Conservation (phyloP, 2,888 invertebrate genomes). For the Temnothorax ravouxi region DNA sequence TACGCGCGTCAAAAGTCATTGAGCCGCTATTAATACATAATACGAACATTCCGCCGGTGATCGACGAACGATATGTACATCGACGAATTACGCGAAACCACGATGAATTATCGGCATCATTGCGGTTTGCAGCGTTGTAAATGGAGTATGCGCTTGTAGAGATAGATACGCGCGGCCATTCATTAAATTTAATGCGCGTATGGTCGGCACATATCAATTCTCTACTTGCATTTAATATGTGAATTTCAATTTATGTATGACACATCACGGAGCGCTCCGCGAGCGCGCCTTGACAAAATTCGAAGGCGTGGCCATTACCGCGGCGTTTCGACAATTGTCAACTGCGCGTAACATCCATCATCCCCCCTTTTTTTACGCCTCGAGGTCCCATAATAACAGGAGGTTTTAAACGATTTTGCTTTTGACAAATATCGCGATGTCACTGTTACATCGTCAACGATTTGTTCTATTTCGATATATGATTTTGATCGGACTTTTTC, state of each 20-base stretch:
- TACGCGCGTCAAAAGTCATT: background rate
- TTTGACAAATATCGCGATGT: conserved; percentile 41
- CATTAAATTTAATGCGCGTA: conserved; percentile 57
- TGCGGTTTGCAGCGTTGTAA: conserved; percentile 53
- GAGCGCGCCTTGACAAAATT: conserved; percentile 26
- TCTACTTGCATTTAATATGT: conserved; percentile 57
- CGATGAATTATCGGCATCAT: conserved; percentile 57
- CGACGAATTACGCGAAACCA: conserved; percentile 50
- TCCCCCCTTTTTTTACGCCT: conserved; percentile 33
- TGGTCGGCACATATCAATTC: conserved; percentile 54
- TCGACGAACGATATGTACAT: conserved; percentile 50
- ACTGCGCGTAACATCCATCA: conserved; percentile 6
- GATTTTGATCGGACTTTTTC: conserved; percentile 37
- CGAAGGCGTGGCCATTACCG: conserved; percentile 19
- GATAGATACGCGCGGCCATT: conserved; percentile 53
- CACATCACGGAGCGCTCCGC: conserved; percentile 24
- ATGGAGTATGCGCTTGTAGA: conserved; percentile 51
- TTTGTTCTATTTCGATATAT: conserved; percentile 39
- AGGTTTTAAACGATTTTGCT: conserved; percentile 34
- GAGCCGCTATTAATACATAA: conserved; percentile 28
- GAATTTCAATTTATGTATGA: conserved; percentile 56
- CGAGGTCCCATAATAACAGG: background rate
- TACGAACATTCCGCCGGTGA: conserved; percentile 34
- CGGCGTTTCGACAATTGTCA: conserved; percentile 32
- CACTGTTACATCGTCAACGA: background rate